A percentile compares a stretch with the other conserved stretches of the same genome.
phyloP scores from a whole-genome alignment of 2,888 invertebrate genomes.

The Platycheirus albimanus region DNA sequence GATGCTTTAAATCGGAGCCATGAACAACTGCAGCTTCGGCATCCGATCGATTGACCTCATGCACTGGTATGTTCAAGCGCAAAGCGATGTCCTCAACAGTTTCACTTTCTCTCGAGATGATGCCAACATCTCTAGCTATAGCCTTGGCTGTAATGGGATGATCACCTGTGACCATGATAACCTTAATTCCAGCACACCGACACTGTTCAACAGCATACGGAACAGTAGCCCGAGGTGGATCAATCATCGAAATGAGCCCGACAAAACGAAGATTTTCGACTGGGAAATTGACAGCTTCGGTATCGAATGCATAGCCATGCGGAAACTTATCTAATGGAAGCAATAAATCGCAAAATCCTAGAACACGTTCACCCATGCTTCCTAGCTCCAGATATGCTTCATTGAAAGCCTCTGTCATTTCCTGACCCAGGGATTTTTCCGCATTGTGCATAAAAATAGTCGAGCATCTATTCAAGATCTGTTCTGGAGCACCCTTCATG shows the following conservation, averaged over 20 bases:
- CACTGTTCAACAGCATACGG: constrained; percentile 87
- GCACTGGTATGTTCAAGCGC: constrained; percentile 84
- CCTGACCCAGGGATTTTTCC: constrained; percentile 94
- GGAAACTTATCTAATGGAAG: constrained; percentile 96
- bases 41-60: constrained; percentile 82
- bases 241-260: constrained; percentile 99
- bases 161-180: constrained; percentile 89
- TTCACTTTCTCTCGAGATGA: constrained; percentile 85
- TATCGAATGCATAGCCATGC: constrained; percentile 94
- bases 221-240: constrained; percentile 93
- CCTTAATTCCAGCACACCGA: constrained; percentile 88
- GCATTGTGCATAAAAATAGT: constrained; percentile 96
- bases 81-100: constrained; percentile 88
- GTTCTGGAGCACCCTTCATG: constrained; percentile 99
- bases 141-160: constrained; percentile 89
- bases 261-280: constrained; percentile 95
- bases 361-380: constrained; percentile 95
- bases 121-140: constrained; percentile 87
- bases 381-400: constrained; percentile 95
- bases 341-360: constrained; percentile 95
- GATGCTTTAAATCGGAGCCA: constrained; percentile 82
- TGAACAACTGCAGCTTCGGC: constrained; percentile 83
- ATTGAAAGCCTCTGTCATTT: constrained; percentile 97
- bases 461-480: constrained; percentile 94
- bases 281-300: constrained; percentile 95